phyloP scores from a whole-genome alignment of 2,113 vertebrate genomes.

The human region GRCh38 chr4:38205501-38206000 shows the following conservation, averaged over 20 bases:
- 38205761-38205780: neutral
- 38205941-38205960: neutral
- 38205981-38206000: rapidly evolving
- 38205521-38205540: neutral
- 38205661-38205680: neutral
- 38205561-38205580: neutral
- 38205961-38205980: neutral
- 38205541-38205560: neutral
- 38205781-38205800: neutral
- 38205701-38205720: neutral
- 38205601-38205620: too few species aligned
- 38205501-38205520: neutral
- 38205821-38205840: neutral
- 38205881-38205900: neutral
- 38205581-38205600: neutral
- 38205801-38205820: neutral
- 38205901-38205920: neutral
- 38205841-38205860: rapidly evolving
- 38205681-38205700: neutral
- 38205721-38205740: neutral
- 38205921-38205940: neutral
- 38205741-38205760: neutral
- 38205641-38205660: neutral
- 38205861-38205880: neutral
- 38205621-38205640: neutral